A percentile compares a stretch with the other conserved stretches of the same genome.
phyloP scores from a whole-genome alignment of 2,888 invertebrate genomes.

The Scotopteryx bipunctaria region DNA sequence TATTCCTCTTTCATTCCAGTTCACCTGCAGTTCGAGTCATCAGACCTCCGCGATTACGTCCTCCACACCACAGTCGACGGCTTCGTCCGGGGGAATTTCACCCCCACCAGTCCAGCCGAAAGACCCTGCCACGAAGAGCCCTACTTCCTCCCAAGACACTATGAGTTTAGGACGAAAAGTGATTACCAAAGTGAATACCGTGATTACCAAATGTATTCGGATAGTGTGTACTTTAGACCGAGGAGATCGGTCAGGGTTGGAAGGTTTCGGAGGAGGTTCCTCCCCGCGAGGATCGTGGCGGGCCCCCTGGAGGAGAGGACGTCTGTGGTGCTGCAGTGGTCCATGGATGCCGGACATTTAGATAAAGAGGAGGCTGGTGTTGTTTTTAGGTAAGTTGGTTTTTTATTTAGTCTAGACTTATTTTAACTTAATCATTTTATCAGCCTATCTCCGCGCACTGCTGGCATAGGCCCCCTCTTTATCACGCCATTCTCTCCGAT shows the following conservation, averaged over 20 bases:
- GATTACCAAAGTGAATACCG: conserved; percentile 3
- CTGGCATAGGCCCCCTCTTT: no score
- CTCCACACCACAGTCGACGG: conserved; percentile 68
- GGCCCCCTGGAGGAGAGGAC: conserved; percentile 60
- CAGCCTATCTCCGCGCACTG: no score
- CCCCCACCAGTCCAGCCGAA: conserved; percentile 65
- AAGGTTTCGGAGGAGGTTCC: conserved; percentile 57
- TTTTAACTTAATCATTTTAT: no score
- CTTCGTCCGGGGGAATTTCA: conserved; percentile 72
- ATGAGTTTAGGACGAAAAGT: conserved; percentile 52
- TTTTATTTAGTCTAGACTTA: background rate
- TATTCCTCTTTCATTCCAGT: conserved; percentile 60
- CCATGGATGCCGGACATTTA: conserved; percentile 65
- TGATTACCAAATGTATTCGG: conserved; percentile 4
- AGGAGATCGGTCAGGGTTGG: conserved; percentile 55
- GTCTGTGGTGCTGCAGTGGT: conserved; percentile 66
- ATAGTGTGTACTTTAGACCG: conserved; percentile 65
- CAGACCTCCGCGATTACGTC: conserved; percentile 65
- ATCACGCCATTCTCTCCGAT: no score
- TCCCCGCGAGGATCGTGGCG: conserved; percentile 65
- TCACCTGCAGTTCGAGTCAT: conserved; percentile 63
- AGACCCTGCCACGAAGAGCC: conserved; percentile 67
- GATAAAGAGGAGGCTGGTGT: conserved; percentile 67
- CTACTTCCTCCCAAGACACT: conserved; percentile 64
- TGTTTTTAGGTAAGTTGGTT: conserved; percentile 77